phyloP scores from a whole-genome alignment of 2,797 vertebrate genomes.

The Hyperoplus immaculatus region DNA sequence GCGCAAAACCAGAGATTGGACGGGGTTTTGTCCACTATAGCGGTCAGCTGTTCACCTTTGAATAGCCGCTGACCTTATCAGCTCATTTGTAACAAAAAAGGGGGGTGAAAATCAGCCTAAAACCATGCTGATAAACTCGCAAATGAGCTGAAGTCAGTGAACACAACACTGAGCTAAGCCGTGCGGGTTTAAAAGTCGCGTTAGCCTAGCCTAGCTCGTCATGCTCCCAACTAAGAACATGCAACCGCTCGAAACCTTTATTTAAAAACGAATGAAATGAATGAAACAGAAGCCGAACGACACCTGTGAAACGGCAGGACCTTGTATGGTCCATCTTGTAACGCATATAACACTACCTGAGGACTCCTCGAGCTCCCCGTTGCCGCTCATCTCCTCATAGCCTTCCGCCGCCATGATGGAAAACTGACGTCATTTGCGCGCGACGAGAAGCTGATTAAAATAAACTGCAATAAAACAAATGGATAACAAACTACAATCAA shows the following conservation, averaged over 20 bases:
- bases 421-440: conserved; percentile 69
- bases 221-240: background rate
- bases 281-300: accelerated
- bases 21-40: background rate
- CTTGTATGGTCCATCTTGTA: background rate
- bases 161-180: background rate
- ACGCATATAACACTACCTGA: conserved; percentile 66
- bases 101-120: too few species aligned
- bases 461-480: background rate
- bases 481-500: too few species aligned
- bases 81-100: background rate
- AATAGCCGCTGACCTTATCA: background rate
- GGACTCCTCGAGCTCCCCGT: conserved; percentile 75
- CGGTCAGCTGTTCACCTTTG: too few species aligned
- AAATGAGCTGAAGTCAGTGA: background rate
- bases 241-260: background rate
- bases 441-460: conserved; percentile 44
- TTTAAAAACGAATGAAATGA: background rate
- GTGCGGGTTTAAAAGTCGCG: conserved; percentile 3
- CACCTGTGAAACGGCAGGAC: accelerated
- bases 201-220: conserved; percentile 73
- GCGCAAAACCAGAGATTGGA: too few species aligned
- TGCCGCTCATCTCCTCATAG: conserved; percentile 78
- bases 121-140: accelerated
- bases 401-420: conserved; percentile 85